A percentile compares a stretch with the other conserved stretches of the same genome.
Evolutionary conservation across 2,113 vertebrate species (phyloP).

Genomic region (Uropsilus gracilis): DNA sequence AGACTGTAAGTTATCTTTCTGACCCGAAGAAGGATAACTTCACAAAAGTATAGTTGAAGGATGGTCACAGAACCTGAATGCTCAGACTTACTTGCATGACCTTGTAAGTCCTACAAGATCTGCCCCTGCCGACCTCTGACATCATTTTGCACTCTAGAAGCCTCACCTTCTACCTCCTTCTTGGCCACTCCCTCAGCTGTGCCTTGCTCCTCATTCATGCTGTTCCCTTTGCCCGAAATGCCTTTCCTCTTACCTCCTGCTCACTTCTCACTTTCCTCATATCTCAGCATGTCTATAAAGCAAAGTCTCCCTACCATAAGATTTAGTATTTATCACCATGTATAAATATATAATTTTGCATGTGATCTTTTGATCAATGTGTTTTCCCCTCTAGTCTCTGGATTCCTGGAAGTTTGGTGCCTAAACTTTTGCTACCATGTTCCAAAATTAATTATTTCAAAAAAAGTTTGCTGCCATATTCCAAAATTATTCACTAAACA

Average conservation of each 20-base stretch:
- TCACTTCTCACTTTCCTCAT: not conserved
- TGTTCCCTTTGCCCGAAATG: not conserved
- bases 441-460: too few relatives aligned
- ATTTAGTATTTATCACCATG: not conserved
- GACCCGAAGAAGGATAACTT: not conserved
- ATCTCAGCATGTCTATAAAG: not conserved
- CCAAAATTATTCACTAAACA: not conserved
- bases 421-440: too few relatives aligned
- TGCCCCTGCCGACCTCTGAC: not conserved
- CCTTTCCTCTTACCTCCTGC: not conserved
- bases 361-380: not conserved
- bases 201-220: not conserved
- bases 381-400: not conserved
- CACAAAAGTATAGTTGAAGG: not conserved
- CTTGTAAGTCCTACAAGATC: not conserved
- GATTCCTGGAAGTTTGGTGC: not conserved
- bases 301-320: not conserved
- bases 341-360: not conserved
- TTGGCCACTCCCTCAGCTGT: not conserved
- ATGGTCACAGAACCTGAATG: not conserved
- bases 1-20: not conserved
- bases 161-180: not conserved
- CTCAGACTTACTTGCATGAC: not conserved
- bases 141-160: not conserved
- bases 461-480: not conserved